Conservation (phyloP, 2,113 vertebrate species). For the Gracilinanus agilis region DNA sequence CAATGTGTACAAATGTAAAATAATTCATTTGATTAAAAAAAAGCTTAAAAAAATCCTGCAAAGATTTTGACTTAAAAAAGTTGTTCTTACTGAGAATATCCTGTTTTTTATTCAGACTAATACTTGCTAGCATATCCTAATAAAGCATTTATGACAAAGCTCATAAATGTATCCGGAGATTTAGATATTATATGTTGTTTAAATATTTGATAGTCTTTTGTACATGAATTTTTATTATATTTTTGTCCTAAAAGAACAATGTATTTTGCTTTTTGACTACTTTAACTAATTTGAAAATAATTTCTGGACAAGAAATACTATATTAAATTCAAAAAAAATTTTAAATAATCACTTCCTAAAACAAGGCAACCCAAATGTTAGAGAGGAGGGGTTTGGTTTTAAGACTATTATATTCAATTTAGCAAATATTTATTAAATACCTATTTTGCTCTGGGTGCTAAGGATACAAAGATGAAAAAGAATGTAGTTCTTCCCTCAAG, state of each 20-base stretch:
- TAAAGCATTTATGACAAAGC: slow-evolving; percentile 26
- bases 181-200: slow-evolving; percentile 48
- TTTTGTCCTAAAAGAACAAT: slow-evolving; percentile 28
- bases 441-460: slow-evolving; percentile 10
- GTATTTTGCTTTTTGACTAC: slow-evolving; percentile 23
- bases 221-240: slow-evolving; percentile 40
- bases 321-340: not conserved
- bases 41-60: slow-evolving; percentile 31
- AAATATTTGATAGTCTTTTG: slow-evolving; percentile 52
- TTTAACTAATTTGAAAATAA: slow-evolving; percentile 39
- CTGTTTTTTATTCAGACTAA: slow-evolving; percentile 47
- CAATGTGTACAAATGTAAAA: slow-evolving; percentile 25
- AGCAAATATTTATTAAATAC: slow-evolving; percentile 20
- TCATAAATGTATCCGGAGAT: slow-evolving; percentile 9
- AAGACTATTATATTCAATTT: slow-evolving; percentile 16
- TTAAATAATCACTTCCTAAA: not conserved
- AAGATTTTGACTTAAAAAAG: slow-evolving; percentile 16
- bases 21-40: slow-evolving; percentile 36
- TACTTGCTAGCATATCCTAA: slow-evolving; percentile 21
- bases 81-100: slow-evolving; percentile 21
- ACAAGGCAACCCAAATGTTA: not conserved
- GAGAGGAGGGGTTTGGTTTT: not conserved
- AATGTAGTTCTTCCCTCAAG: not conserved
- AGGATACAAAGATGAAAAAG: slow-evolving; percentile 30
- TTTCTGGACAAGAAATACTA: not conserved